Evolutionary conservation across 1,140 invertebrate genomes (phyloP).

Genomic region (Macrostomum lignano): DNA sequence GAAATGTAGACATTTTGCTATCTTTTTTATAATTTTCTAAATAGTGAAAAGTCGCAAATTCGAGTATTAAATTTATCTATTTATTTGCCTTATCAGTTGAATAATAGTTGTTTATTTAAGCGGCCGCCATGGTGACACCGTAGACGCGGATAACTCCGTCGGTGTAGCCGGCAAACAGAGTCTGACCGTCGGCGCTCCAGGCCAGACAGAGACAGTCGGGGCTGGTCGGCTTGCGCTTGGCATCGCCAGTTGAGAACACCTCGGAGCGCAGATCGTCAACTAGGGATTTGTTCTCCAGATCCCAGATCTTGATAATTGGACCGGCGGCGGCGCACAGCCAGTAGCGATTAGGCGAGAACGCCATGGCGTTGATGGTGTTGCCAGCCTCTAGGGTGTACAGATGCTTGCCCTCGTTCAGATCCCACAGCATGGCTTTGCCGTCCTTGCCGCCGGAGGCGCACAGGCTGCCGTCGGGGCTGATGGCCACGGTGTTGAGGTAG

Average conservation of each 20-base stretch:
- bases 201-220: slow-evolving; percentile 86
- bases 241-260: no score
- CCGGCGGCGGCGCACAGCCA: slow-evolving; percentile 99
- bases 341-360: slow-evolving; percentile 96
- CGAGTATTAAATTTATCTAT: no score
- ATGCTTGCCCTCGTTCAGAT: slow-evolving; percentile 95
- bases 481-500: slow-evolving; percentile 89
- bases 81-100: no score
- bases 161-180: slow-evolving; percentile 89
- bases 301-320: slow-evolving; percentile 93
- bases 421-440: slow-evolving; percentile 87
- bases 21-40: no score
- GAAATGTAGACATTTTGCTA: no score
- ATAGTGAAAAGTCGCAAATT: no score
- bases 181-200: slow-evolving; percentile 96
- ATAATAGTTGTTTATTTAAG: no score
- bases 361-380: slow-evolving; percentile 82
- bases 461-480: slow-evolving; percentile 91
- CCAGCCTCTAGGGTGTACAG: slow-evolving; percentile 78
- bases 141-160: slow-evolving; percentile 90
- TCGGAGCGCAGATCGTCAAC: slow-evolving; percentile 83
- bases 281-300: slow-evolving; percentile 94
- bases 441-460: slow-evolving; percentile 98
- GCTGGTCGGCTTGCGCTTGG: no score
- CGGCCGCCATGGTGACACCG: no score